phyloP scores from a whole-genome alignment of 2,113 vertebrate species.

The Panthera tigris region DNA sequence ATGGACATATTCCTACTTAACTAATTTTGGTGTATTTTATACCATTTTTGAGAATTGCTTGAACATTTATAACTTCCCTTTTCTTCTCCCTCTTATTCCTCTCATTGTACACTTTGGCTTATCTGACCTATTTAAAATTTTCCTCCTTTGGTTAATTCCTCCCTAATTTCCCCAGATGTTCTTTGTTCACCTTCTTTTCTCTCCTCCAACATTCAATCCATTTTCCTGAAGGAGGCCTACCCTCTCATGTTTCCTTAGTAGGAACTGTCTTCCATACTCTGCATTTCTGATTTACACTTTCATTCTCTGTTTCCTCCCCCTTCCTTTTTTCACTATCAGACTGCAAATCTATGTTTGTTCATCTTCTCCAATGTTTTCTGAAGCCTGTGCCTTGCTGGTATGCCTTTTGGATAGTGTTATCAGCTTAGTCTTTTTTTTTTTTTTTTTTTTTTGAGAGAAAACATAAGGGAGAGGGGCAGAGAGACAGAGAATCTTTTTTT shows the following conservation, averaged over 20 bases:
- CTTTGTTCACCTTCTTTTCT: background rate
- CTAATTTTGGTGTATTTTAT: background rate
- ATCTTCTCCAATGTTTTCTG: background rate
- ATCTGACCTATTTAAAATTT: background rate
- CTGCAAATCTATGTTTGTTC: background rate
- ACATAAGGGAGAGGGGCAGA: no score
- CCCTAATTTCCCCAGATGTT: background rate
- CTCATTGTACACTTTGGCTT: background rate
- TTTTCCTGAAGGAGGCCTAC: background rate
- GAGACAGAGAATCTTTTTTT: no score
- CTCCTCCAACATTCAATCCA: background rate
- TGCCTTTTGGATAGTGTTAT: background rate
- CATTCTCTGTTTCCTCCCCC: background rate
- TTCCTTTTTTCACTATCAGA: fast-evolving
- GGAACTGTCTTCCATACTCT: background rate
- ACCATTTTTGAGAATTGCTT: background rate
- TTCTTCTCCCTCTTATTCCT: background rate
- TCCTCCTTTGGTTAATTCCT: background rate
- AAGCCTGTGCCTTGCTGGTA: background rate
- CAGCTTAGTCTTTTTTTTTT: background rate
- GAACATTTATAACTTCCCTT: background rate
- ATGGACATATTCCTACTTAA: background rate
- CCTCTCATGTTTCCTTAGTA: background rate
- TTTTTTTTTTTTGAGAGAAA: no score
- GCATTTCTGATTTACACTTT: background rate